Base-by-base conservation (phyloP, 2,888 invertebrate species). In the Macropis europaea region DNA sequence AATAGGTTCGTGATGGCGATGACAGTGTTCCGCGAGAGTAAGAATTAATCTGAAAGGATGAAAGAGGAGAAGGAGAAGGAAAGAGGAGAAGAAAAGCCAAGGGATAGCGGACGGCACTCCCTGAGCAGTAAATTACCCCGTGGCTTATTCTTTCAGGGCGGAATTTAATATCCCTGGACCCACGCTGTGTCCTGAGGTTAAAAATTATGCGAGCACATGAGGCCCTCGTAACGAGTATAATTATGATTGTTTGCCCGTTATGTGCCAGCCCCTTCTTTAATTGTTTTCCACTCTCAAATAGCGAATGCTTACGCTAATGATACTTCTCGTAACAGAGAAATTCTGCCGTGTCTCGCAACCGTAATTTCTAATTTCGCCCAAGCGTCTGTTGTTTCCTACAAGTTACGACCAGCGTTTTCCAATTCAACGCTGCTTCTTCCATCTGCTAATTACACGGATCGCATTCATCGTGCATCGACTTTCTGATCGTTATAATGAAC, bases 81-180 rank as follows among this genome's bases (percentile, higher is more conserved):
- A 52, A 56, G 66, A 61, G 74, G 63, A 43, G 70, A 66, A 78
- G 75, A 79, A 83, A 82, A 82, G 77, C 72, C 60, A 75, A 70
- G 69, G 75, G 69, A 77, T 76, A 79, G 66, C 77, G 75, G 77
- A 73, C 79, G 82, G 81, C 79, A 82, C 82, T 79, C 84, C 82
- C 84, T 80, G 76, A 82, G 83, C 85, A 87, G 88, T 88, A 88
- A 89, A 89, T 89, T 88, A 87, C 83, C 74, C 76, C 79, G 84
- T 79, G 82, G 83, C 83, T 86, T 86, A 86, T 86, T 87, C 86
- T 86, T 87, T 83, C 78, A 77, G 70, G 76, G 82, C 70, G 85
- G 84, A 87, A 88, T 88, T 88, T 87, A 89, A 87, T 87, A 87
- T 85, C 82, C 73, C 63, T 67, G 86, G 83, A 86, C 84, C 85